Evolutionary conservation across 2,888 invertebrate species (phyloP).

Genomic region (Tridacna gigas): DNA sequence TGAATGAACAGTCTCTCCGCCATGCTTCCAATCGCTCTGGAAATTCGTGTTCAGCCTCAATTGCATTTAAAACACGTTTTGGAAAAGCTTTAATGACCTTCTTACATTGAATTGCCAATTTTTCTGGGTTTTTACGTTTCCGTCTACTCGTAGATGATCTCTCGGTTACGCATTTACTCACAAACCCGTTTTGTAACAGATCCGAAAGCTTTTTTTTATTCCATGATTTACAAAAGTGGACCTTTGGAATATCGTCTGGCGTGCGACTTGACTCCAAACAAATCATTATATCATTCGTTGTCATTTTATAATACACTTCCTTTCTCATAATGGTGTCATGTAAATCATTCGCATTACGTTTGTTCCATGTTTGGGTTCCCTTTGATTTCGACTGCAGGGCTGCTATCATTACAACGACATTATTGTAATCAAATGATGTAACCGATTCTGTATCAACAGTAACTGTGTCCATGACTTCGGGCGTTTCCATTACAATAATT

Average conservation of each 20-base stretch:
- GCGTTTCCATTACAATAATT: no score
- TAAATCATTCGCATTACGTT: no score
- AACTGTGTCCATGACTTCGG: no score
- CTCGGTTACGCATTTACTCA: background rate
- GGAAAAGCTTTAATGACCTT: constrained; percentile 18
- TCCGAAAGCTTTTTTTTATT: constrained; percentile 33
- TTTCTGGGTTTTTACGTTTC: constrained; percentile 19
- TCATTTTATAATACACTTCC: no score
- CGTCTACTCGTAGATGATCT: background rate
- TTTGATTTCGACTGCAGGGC: no score
- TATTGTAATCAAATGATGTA: no score
- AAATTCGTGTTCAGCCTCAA: constrained; percentile 34
- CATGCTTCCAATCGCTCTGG: constrained; percentile 18
- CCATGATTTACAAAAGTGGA: constrained; percentile 28
- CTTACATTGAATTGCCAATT: constrained; percentile 17
- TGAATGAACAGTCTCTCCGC: constrained; percentile 29
- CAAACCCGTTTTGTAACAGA: background rate
- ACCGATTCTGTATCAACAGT: no score
- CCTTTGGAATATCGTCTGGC: background rate
- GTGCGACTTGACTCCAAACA: no score
- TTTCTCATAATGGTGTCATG: no score
- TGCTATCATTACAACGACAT: no score
- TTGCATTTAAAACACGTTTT: constrained; percentile 33
- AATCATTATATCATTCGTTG: no score
- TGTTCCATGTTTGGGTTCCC: no score